Conservation (phyloP, 2,797 vertebrate species). For the Pteronotus mesoamericanus region DNA sequence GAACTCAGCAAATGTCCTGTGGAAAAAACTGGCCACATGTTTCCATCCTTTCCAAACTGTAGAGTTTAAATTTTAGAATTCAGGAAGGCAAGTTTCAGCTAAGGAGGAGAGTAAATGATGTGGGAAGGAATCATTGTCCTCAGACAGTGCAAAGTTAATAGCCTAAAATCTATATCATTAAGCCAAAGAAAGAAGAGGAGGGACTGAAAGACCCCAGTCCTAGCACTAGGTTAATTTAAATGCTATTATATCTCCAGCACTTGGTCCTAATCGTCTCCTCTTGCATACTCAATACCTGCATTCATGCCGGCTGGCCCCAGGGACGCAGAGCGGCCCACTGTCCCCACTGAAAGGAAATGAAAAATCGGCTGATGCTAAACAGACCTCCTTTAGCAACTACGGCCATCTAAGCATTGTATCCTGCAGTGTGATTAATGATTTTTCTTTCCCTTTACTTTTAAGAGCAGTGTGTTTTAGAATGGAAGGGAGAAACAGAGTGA, state of each 20-base stretch:
- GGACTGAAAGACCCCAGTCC: conserved; percentile 49
- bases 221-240: conserved; percentile 74
- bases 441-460: conserved; percentile 78
- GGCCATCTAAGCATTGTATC: conserved; percentile 80
- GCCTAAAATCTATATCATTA: conserved; percentile 50
- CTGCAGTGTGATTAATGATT: conserved; percentile 84
- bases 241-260: conserved; percentile 69
- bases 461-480: conserved; percentile 62
- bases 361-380: conserved; percentile 84
- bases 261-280: conserved; percentile 79
- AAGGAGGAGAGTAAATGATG: not conserved
- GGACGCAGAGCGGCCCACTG: conserved; percentile 78
- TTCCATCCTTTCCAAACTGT: not conserved
- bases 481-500: not conserved
- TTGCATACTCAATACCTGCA: conserved; percentile 79
- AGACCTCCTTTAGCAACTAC: conserved; percentile 82
- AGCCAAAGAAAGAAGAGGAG: conserved; percentile 36
- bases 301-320: conserved; percentile 77
- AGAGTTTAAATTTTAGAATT: not conserved
- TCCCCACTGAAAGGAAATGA: conserved; percentile 86
- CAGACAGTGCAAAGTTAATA: not conserved
- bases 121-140: conserved; percentile 9
- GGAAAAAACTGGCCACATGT: not conserved
- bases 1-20: not conserved
- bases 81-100: not conserved